Base-by-base conservation (phyloP, 2,888 invertebrate genomes). In the Eupithecia abbreviata region DNA sequence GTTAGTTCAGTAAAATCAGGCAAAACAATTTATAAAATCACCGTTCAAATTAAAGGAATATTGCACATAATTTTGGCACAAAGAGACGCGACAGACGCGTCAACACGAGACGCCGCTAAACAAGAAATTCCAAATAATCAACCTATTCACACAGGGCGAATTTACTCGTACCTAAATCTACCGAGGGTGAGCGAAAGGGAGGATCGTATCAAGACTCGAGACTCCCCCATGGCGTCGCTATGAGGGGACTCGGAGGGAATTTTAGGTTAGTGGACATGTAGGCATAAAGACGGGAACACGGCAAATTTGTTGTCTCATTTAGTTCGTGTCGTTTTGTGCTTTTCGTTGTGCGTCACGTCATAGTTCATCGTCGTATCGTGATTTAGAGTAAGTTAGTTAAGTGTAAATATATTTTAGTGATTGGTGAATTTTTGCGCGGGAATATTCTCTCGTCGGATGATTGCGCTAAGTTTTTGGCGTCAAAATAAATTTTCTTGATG, bases 181-280 rank as follows among this genome's bases (percentile, higher is more conserved):
- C 79, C 85, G 89, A 91, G 93, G 93, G 93, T 89, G 94, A 91
- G 93, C 85, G 93, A 92, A 92, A 92, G 93, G 93, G 93, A 93
- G 93, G 91, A 88, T 89, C 88, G 93, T 91, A 92, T 91, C 93
- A 93, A 92, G 93, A 92, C 90, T 90, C 91, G 88, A 79, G 80
- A 73, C 81, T 79, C 93, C 93, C 93, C 94, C 93, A 93, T 92
- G 89, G 92, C 92, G 90, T 88, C 91, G 89, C 91, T 89, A 88
- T 89, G 90, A 91, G 88, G 93, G 93, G 91, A 90, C 86, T 90
- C 93, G 85, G 91, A 91, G 93, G 91, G 91, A 92, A 92, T 94
- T 94, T 94, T 94, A 94, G 94, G 92, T 95, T 95, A 95, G 95
- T 95, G 95, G 95, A 93, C 95, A 95, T 95, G 95, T 95, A 95